These are phyloP conservation scores for Spodoptera frugiperda DNA, from an alignment of 1,140 invertebrate species.

Conservation along the genomic window DNA sequence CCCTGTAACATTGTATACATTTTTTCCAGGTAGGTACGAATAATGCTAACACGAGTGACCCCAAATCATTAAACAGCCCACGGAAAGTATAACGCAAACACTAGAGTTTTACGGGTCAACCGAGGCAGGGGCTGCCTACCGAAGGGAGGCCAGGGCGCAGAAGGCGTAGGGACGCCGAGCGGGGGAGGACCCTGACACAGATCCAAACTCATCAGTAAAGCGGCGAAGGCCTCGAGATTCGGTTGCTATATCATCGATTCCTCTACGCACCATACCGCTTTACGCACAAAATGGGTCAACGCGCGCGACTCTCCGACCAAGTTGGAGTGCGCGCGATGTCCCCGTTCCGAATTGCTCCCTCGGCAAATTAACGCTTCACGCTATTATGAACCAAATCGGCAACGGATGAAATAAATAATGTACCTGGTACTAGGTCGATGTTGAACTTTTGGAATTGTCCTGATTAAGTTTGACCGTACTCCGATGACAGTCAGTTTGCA, in stretches of 20 bases:
- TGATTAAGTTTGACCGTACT: background rate
- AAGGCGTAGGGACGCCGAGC: slow-evolving; percentile 71
- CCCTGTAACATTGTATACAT: background rate
- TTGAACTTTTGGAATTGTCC: background rate
- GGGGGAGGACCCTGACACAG: slow-evolving; percentile 84
- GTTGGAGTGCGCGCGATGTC: slow-evolving; percentile 68
- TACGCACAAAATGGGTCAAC: slow-evolving; percentile 82
- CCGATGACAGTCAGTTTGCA: too few relatives aligned
- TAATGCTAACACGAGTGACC: slow-evolving; percentile 63
- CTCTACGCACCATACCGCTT: slow-evolving; percentile 71
- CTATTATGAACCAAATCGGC: slow-evolving; percentile 64
- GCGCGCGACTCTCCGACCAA: slow-evolving; percentile 62
- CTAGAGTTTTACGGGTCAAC: slow-evolving; percentile 77
- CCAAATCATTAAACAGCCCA: slow-evolving; percentile 56
- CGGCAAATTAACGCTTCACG: slow-evolving; percentile 71
- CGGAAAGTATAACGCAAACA: slow-evolving; percentile 70
- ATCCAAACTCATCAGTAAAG: slow-evolving; percentile 79
- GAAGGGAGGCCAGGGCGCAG: slow-evolving; percentile 60
- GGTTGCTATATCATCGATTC: slow-evolving; percentile 81
- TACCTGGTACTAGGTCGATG: slow-evolving; percentile 53
- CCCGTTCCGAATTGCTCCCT: slow-evolving; percentile 76
- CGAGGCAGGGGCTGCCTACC: slow-evolving; percentile 60
- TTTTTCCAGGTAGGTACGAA: slow-evolving; percentile 47
- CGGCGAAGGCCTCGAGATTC: slow-evolving; percentile 78
- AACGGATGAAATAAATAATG: slow-evolving; percentile 52